Percentiles rank a stretch among this genome's conserved stretches.
Evolutionary conservation across 1,140 invertebrate genomes (phyloP).

Genomic region (Portunus trituberculatus): DNA sequence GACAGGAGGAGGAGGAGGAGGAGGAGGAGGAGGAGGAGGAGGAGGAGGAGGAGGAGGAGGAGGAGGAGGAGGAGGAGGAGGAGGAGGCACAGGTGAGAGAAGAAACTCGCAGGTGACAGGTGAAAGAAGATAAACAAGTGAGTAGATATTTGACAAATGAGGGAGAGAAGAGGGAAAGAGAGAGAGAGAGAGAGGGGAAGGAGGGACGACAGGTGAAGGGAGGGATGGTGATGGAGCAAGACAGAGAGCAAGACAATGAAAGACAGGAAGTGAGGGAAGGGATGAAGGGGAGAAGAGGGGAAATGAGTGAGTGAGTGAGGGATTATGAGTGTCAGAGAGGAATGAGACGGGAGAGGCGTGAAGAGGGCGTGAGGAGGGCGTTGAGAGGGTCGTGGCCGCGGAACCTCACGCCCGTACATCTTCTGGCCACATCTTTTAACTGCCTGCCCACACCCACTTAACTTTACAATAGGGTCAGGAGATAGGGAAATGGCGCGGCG

Average conservation of each 20-base stretch:
- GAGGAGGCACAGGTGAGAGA: neutral
- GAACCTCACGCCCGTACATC: neutral
- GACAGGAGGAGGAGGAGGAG: neutral
- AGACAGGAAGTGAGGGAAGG: neutral
- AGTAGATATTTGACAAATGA: neutral
- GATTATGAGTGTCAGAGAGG: too few species aligned
- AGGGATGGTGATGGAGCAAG: too few species aligned
- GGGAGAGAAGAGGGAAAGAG: neutral
- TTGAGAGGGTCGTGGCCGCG: neutral
- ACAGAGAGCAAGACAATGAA: neutral
- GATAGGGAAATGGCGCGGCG: constrained; percentile 9
- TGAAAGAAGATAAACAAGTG: too few species aligned
- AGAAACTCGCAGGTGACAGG: neutral
- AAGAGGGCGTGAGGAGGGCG: too few species aligned
- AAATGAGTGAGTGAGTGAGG: neutral
- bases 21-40: neutral
- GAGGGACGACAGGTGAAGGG: too few species aligned
- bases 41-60: neutral
- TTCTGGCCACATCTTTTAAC: neutral
- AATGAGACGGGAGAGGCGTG: too few species aligned
- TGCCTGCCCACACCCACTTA: neutral
- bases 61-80: neutral
- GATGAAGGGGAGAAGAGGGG: neutral
- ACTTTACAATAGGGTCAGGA: neutral
- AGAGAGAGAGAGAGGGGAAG: neutral